Percentiles rank a stretch among this genome's conserved stretches.
Conservation (phyloP, 2,888 invertebrate species). For the Pachliopta kotzebuea region DNA sequence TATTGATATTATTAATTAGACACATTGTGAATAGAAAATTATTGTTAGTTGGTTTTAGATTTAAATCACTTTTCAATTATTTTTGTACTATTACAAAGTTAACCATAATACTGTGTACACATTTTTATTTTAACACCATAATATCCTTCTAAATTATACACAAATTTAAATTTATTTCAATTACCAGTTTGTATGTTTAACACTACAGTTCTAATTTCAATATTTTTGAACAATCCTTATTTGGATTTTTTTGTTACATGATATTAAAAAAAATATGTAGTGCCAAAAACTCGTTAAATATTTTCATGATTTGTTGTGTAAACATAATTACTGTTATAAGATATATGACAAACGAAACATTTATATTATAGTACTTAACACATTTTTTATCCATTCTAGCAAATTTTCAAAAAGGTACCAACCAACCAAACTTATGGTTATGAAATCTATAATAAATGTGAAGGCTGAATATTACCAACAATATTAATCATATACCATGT, state of each 20-base stretch:
- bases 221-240: no score
- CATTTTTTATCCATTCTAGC: no score
- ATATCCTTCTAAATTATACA: no score
- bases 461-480: background rate
- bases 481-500: background rate
- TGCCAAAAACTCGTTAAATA: background rate
- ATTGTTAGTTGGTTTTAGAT: conserved; percentile 11
- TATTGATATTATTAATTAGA: conserved; percentile 25
- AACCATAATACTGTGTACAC: no score
- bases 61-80: background rate
- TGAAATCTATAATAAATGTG: background rate
- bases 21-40: conserved; percentile 15
- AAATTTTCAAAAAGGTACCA: background rate
- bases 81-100: background rate
- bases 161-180: no score
- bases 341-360: no score
- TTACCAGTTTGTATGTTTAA: no score
- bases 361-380: no score
- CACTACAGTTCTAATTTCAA: no score
- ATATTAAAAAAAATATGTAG: background rate
- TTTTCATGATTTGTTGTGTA: background rate
- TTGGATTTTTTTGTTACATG: no score
- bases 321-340: background rate
- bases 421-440: background rate
- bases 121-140: no score